A percentile compares a stretch with the other conserved stretches of the same genome.
These are phyloP conservation scores for Mionectes olivaceus DNA, from an alignment of 2,797 vertebrate genomes.

Conservation along the genomic window DNA sequence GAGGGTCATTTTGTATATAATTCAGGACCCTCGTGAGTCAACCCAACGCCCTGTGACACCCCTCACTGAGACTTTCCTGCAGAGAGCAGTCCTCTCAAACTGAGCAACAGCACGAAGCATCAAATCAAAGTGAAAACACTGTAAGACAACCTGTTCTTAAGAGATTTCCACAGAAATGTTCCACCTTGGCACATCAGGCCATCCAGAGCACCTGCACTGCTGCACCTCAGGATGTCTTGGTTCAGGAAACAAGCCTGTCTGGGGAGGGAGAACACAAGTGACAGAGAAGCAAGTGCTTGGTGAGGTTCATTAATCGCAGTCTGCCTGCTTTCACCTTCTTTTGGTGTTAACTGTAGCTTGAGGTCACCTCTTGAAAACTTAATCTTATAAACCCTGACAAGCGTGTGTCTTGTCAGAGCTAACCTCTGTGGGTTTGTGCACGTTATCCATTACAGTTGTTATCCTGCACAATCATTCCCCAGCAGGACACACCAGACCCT, in stretches of 20 bases:
- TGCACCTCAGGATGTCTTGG: background rate
- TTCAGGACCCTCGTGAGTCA: background rate
- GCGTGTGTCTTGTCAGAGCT: background rate
- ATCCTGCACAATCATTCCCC: background rate
- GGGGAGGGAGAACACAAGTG: background rate
- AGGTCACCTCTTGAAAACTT: background rate
- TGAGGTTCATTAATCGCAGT: background rate
- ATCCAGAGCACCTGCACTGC: background rate
- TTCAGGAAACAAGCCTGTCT: background rate
- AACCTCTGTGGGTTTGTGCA: background rate
- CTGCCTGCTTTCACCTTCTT: background rate
- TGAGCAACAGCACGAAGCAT: background rate
- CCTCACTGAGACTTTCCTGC: too few species aligned
- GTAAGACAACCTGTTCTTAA: background rate
- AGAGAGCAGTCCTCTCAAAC: background rate
- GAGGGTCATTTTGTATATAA: fast-evolving
- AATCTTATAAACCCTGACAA: background rate
- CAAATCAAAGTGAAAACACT: fast-evolving
- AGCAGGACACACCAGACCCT: background rate
- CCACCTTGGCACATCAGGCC: background rate
- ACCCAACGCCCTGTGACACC: background rate
- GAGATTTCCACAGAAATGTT: background rate
- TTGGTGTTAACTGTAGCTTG: background rate
- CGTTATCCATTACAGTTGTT: background rate
- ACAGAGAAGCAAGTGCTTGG: background rate